phyloP scores from a whole-genome alignment of 2,888 invertebrate species.

The Drosophila anomalata region DNA sequence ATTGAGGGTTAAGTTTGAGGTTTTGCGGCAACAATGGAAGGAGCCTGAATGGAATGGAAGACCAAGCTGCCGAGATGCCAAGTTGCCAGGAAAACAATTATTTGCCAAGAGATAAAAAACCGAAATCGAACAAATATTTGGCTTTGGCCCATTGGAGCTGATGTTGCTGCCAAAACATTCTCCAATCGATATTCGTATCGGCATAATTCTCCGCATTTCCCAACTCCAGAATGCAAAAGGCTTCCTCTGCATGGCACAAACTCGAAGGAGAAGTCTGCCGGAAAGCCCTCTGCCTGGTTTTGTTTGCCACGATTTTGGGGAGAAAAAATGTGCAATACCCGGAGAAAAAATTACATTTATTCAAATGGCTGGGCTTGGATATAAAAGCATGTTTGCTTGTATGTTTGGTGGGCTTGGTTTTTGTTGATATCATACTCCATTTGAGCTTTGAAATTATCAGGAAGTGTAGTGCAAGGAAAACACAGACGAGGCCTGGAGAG shows the following conservation, averaged over 20 bases:
- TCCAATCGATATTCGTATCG: slow-evolving; percentile 60
- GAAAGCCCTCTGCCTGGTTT: slow-evolving; percentile 9
- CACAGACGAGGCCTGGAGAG: slow-evolving; percentile 18
- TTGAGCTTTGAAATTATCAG: slow-evolving; percentile 37
- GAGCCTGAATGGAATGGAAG: neutral
- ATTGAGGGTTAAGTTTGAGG: slow-evolving; percentile 4
- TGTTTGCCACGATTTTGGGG: slow-evolving; percentile 24
- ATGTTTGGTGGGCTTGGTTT: neutral
- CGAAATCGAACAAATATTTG: slow-evolving; percentile 62
- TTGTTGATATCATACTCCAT: slow-evolving; percentile 16
- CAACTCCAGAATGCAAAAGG: slow-evolving; percentile 2
- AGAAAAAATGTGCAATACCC: slow-evolving; percentile 23
- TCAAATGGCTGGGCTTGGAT: slow-evolving; percentile 34
- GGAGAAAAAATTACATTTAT: slow-evolving; percentile 44
- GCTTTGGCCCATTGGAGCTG: slow-evolving; percentile 45
- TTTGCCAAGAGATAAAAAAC: slow-evolving; percentile 37
- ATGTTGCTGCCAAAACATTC: slow-evolving; percentile 47
- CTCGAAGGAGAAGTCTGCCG: slow-evolving; percentile 8
- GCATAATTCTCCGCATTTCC: slow-evolving; percentile 51
- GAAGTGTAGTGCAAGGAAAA: slow-evolving; percentile 30
- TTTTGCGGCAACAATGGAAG: slow-evolving; percentile 18
- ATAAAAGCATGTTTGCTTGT: neutral
- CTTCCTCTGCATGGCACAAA: slow-evolving; percentile 6
- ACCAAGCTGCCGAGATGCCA: slow-evolving; percentile 24
- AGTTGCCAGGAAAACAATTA: slow-evolving; percentile 72